phyloP scores from a whole-genome alignment of 2,888 invertebrate species.

The Tetanocera ferruginea region DNA sequence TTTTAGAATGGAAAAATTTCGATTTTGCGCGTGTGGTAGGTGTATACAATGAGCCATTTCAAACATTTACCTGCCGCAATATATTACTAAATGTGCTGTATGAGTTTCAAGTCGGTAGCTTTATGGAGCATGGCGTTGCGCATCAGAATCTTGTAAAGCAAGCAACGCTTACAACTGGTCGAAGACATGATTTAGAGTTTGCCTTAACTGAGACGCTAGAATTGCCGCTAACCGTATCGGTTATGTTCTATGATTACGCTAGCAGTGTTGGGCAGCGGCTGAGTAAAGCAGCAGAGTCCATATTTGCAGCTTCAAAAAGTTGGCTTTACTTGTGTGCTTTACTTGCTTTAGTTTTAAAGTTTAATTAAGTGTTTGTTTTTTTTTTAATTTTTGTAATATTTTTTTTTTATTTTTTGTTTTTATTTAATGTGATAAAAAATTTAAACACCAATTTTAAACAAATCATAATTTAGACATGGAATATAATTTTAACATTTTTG shows the following conservation, averaged over 20 bases:
- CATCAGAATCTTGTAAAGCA: constrained; percentile 61
- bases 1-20: constrained; percentile 52
- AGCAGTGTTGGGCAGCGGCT: background rate
- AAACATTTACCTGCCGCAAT: constrained; percentile 64
- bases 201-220: constrained; percentile 58
- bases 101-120: constrained; percentile 59
- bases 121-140: constrained; percentile 46
- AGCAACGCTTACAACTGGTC: constrained; percentile 59
- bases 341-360: background rate
- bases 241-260: constrained; percentile 60
- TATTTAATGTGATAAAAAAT: too few relatives aligned
- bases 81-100: constrained; percentile 62
- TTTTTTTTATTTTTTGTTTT: too few relatives aligned
- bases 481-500: too few relatives aligned
- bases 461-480: too few relatives aligned
- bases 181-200: constrained; percentile 64
- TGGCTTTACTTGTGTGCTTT: background rate
- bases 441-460: too few relatives aligned
- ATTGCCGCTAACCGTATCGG: constrained; percentile 62
- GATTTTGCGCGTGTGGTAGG: constrained; percentile 55
- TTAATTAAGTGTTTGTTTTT: too few relatives aligned
- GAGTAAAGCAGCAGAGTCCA: background rate
- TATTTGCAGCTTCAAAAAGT: too few relatives aligned
- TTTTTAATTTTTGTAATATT: too few relatives aligned
- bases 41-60: constrained; percentile 51